Conservation (phyloP, 2,888 invertebrate species). For the Coleophora deauratella region DNA sequence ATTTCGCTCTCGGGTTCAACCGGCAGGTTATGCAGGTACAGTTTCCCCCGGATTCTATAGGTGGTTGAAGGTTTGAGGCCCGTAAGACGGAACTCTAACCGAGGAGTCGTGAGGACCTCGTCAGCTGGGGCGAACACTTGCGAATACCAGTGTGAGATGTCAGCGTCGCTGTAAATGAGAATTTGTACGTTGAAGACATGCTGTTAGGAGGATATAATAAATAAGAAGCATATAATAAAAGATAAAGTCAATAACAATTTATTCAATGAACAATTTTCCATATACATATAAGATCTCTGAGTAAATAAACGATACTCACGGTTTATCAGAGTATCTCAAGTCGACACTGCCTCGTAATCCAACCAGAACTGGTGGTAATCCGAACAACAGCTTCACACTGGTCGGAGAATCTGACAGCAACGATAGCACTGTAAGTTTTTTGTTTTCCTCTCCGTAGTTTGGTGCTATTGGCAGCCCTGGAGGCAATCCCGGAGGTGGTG, state of each 20-base stretch:
- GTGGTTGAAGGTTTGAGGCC: constrained; percentile 84
- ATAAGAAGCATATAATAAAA: no score
- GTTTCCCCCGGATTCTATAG: constrained; percentile 87
- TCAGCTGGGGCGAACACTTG: constrained; percentile 92
- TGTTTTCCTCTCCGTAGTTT: constrained; percentile 49
- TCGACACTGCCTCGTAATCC: constrained; percentile 91
- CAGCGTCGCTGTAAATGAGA: constrained; percentile 68
- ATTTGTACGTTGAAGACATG: background rate
- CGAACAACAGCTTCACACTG: constrained; percentile 86
- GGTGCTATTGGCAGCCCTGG: constrained; percentile 40
- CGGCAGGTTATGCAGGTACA: constrained; percentile 83
- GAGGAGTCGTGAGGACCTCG: constrained; percentile 88
- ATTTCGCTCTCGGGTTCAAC: constrained; percentile 86
- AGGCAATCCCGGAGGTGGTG: constrained; percentile 28
- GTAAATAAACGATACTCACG: constrained; percentile 78
- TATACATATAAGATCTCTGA: no score
- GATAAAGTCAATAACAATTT: no score
- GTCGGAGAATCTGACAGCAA: constrained; percentile 85
- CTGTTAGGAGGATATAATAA: background rate
- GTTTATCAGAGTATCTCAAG: constrained; percentile 85
- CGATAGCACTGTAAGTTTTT: constrained; percentile 69
- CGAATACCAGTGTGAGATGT: constrained; percentile 83
- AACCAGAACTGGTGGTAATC: constrained; percentile 86
- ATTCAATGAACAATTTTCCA: no score
- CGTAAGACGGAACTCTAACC: constrained; percentile 87